Evolutionary conservation across 1,140 invertebrate genomes (phyloP).

Genomic region (Diorhabda carinulata): DNA sequence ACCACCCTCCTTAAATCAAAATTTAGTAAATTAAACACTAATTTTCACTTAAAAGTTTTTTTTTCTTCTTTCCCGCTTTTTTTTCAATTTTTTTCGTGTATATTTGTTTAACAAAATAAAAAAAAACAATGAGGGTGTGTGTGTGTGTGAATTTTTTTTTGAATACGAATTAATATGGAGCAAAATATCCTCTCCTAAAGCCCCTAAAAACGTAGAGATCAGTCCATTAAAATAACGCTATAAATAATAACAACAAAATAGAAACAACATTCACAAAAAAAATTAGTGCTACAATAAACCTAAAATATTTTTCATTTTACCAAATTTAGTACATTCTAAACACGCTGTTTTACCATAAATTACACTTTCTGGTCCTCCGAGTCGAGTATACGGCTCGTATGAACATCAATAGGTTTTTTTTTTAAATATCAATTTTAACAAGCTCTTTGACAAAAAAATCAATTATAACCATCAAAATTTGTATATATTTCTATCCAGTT

Average conservation of each 20-base stretch:
- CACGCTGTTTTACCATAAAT: too few relatives aligned
- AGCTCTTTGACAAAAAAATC: too few relatives aligned
- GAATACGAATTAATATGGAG: conserved; percentile 43
- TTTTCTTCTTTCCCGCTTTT: conserved; percentile 16
- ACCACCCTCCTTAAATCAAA: too few relatives aligned
- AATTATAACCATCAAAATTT: too few relatives aligned
- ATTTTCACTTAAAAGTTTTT: conserved; percentile 7
- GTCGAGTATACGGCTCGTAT: too few relatives aligned
- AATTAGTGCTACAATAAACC: conserved; percentile 13
- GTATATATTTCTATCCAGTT: too few relatives aligned
- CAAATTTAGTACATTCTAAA: too few relatives aligned
- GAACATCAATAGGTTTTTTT: too few relatives aligned
- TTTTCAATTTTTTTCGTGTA: conserved; percentile 24
- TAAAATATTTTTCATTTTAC: too few relatives aligned
- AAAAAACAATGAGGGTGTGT: conserved; percentile 18
- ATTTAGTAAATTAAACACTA: neutral
- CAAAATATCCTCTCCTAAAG: conserved; percentile 46
- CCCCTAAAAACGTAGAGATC: conserved; percentile 45
- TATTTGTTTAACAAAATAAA: conserved; percentile 22
- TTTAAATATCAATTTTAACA: too few relatives aligned
- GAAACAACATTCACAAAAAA: conserved; percentile 33
- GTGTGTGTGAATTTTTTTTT: conserved; percentile 30
- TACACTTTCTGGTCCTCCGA: too few relatives aligned
- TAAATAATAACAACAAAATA: conserved; percentile 30
- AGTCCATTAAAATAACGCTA: conserved; percentile 33